Evolutionary conservation across 2,113 vertebrate genomes (phyloP).

Genomic region (Guaruba guarouba): DNA sequence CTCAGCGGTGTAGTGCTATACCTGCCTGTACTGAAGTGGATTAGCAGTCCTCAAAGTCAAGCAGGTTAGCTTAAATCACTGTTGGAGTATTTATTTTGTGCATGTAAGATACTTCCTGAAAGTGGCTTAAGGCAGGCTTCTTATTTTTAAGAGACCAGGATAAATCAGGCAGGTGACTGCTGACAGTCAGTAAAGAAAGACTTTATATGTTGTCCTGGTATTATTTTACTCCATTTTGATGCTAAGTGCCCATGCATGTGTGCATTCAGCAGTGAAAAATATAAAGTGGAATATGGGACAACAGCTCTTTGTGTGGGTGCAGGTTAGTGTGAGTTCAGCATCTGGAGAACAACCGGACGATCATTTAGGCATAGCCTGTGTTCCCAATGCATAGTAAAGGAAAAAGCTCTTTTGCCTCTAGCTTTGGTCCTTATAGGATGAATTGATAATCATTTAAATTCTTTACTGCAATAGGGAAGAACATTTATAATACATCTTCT

Average conservation of each 20-base stretch:
- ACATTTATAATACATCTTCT: neutral
- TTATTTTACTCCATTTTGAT: neutral
- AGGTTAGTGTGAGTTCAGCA: neutral
- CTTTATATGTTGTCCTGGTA: neutral
- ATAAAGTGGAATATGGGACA: neutral
- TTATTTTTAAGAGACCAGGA: conserved; percentile 27
- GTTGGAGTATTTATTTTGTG: conserved; percentile 12
- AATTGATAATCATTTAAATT: neutral
- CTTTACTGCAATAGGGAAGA: neutral
- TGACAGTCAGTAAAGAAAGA: neutral
- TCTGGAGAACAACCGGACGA: neutral
- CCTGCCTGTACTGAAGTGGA: neutral
- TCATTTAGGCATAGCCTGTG: neutral
- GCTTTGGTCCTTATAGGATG: neutral
- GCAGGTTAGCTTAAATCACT: conserved; percentile 1
- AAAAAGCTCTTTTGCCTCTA: neutral
- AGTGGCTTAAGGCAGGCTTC: conserved; percentile 53
- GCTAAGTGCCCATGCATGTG: neutral
- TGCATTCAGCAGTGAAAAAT: conserved; percentile 3
- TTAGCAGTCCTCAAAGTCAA: conserved; percentile 47
- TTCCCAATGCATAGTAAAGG: neutral
- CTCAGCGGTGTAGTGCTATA: neutral
- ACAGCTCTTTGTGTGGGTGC: neutral
- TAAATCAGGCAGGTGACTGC: conserved; percentile 32
- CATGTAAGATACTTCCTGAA: conserved; percentile 32